These are phyloP conservation scores for Florisuga fusca DNA, from an alignment of 2,797 vertebrate species.

Conservation along the genomic window DNA sequence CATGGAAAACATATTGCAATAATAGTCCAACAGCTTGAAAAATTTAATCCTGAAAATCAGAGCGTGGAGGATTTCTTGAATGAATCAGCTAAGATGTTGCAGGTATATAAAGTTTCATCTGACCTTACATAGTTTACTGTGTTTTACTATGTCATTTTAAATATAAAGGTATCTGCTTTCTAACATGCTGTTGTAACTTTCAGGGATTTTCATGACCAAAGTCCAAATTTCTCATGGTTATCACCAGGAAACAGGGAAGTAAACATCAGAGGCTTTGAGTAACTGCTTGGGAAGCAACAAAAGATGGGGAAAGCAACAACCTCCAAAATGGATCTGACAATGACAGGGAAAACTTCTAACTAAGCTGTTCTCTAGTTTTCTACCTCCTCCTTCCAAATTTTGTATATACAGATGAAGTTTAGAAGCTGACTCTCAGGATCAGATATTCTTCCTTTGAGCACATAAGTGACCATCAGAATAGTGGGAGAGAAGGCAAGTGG, in stretches of 20 bases:
- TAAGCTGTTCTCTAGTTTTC: not conserved
- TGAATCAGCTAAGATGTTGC: slow-evolving; percentile 74
- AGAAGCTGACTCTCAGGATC: not conserved
- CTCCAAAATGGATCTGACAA: not conserved
- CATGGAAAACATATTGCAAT: slow-evolving; percentile 80
- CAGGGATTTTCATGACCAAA: not conserved
- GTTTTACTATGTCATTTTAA: not conserved
- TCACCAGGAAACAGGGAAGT: not conserved
- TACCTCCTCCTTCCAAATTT: not conserved
- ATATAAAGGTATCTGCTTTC: not conserved
- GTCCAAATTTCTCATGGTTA: not conserved
- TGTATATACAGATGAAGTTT: not conserved
- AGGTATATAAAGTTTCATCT: slow-evolving; percentile 77
- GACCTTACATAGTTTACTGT: not conserved
- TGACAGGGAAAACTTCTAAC: not conserved
- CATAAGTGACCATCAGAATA: not conserved
- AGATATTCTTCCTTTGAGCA: not conserved
- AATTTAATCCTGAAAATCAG: slow-evolving; percentile 80
- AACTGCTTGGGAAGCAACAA: not conserved
- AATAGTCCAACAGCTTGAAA: slow-evolving; percentile 80
- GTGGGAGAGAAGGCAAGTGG: not conserved
- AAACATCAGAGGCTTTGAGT: not conserved
- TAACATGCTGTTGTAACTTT: not conserved
- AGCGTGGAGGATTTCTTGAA: slow-evolving; percentile 84
- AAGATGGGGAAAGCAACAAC: not conserved